Conservation (phyloP, 2,113 vertebrate species). For the Microcebus ravelobensis region DNA sequence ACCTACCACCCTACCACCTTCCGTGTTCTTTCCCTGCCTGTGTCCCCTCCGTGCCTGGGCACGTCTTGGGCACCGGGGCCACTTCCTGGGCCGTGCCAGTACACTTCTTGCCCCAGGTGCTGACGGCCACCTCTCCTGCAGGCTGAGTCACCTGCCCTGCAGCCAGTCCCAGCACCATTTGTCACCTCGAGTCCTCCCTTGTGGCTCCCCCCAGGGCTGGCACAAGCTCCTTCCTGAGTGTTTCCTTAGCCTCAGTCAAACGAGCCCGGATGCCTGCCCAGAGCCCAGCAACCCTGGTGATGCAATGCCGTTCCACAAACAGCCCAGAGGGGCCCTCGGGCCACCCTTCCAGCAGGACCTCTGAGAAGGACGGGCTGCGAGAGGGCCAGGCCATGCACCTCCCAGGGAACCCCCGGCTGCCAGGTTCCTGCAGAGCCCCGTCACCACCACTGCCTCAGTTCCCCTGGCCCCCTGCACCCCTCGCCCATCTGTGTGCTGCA, state of each 20-base stretch:
- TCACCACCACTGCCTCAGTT: not conserved
- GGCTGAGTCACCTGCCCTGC: not conserved
- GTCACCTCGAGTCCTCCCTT: rapidly evolving
- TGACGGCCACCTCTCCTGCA: not conserved
- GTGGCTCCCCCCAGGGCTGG: rapidly evolving
- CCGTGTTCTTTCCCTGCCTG: too few species aligned
- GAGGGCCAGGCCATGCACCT: not conserved
- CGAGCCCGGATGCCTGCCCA: rapidly evolving
- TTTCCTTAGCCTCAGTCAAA: not conserved
- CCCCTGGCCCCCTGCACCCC: not conserved
- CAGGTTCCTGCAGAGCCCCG: not conserved
- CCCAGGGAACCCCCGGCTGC: not conserved
- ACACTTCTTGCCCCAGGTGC: not conserved
- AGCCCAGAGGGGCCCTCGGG: not conserved
- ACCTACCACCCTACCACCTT: rapidly evolving
- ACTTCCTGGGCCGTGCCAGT: not conserved
- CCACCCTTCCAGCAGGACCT: not conserved
- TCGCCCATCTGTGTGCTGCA: not conserved
- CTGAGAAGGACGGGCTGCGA: rapidly evolving
- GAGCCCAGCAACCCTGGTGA: too few species aligned
- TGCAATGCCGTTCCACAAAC: rapidly evolving
- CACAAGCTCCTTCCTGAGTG: rapidly evolving
- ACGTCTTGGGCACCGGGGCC: not conserved
- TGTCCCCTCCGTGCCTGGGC: not conserved
- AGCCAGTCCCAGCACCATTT: rapidly evolving